Percentiles rank a stretch among this genome's conserved stretches.
phyloP scores from a whole-genome alignment of 2,113 vertebrate species.

The Pipra filicauda region DNA sequence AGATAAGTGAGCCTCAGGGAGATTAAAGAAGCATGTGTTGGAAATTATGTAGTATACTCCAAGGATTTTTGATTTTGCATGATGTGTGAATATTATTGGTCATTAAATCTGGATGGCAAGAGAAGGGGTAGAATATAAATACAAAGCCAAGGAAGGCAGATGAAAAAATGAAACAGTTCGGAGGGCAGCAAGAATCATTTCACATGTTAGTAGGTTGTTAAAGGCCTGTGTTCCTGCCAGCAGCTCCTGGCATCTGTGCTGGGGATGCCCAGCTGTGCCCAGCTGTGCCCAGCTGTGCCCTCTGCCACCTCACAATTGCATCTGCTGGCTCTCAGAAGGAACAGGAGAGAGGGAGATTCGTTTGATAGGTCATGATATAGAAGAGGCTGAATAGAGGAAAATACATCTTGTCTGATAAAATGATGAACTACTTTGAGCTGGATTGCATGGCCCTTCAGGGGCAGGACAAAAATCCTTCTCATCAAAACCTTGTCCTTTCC shows the following conservation, averaged over 20 bases:
- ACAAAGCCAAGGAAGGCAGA: not conserved
- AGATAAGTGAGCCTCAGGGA: not conserved
- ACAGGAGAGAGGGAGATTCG: not conserved
- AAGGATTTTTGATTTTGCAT: not conserved
- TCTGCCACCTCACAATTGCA: not conserved
- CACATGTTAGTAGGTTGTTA: fast-evolving
- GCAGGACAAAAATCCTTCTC: not conserved
- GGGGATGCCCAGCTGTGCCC: not conserved
- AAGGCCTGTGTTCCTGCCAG: not conserved
- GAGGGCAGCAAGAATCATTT: not conserved
- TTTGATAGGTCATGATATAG: not conserved
- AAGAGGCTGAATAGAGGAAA: not conserved
- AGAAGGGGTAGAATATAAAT: not conserved
- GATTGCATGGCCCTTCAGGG: not conserved
- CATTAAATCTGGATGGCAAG: not conserved
- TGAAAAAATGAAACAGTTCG: not conserved
- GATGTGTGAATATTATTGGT: not conserved
- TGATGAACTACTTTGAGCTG: not conserved
- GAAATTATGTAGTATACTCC: not conserved
- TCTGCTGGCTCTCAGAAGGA: not conserved
- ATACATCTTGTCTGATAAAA: not conserved
- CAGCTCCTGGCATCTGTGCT: not conserved
- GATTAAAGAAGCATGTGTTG: not conserved
- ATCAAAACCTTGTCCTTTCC: not conserved
- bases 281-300: not conserved